phyloP scores from a whole-genome alignment of 2,113 vertebrate genomes.

The Felis chaus region DNA sequence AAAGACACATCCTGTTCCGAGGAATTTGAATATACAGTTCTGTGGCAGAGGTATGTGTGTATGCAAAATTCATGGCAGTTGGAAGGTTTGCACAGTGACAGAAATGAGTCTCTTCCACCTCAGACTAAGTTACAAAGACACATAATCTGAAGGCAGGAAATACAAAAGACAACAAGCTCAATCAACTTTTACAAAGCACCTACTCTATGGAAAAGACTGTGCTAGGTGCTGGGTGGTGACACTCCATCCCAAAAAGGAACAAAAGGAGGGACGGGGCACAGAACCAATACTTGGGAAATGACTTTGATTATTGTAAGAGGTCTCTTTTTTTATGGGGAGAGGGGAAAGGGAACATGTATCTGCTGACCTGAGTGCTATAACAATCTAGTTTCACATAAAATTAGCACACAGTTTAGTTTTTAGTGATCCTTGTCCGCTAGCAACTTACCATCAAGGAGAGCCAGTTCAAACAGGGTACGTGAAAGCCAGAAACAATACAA shows the following conservation, averaged over 20 bases:
- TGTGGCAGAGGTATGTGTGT: not conserved
- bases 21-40: not conserved
- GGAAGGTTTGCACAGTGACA: not conserved
- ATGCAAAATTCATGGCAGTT: not conserved
- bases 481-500: not conserved
- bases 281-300: not conserved
- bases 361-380: not conserved
- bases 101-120: not conserved
- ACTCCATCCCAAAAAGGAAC: not conserved
- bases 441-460: not conserved
- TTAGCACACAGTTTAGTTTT: not conserved
- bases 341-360: not conserved
- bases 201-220: not conserved
- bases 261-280: rapidly evolving
- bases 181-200: not conserved
- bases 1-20: not conserved
- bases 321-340: not conserved
- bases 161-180: not conserved
- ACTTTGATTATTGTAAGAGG: not conserved
- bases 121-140: not conserved
- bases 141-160: not conserved
- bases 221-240: not conserved
- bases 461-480: not conserved
- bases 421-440: not conserved
- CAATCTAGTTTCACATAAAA: not conserved